A percentile compares a stretch with the other conserved stretches of the same genome.
Evolutionary conservation across 1,140 invertebrate genomes (phyloP).

Genomic region (Drosophila persimilis): DNA sequence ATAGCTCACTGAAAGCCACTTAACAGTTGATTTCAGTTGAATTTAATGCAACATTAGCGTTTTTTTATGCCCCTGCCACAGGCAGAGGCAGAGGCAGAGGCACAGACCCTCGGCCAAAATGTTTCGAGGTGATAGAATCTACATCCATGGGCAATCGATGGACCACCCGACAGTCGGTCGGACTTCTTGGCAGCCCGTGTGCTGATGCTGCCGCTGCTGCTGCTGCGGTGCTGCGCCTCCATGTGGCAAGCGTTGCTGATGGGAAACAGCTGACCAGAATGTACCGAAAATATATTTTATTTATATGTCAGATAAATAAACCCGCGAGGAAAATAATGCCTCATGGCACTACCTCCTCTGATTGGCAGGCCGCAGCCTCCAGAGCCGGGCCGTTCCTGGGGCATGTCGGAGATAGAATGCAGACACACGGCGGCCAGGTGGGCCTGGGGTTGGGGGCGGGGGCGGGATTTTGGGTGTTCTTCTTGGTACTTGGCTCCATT

Average conservation of each 20-base stretch:
- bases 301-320: slow-evolving; percentile 76
- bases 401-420: slow-evolving; percentile 24
- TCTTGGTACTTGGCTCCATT: neutral
- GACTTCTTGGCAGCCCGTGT: neutral
- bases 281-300: slow-evolving; percentile 78
- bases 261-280: slow-evolving; percentile 74
- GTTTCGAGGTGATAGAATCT: slow-evolving; percentile 61
- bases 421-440: slow-evolving; percentile 9
- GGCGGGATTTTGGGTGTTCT: slow-evolving; percentile 7
- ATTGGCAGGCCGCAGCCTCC: slow-evolving; percentile 35
- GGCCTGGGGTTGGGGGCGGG: neutral
- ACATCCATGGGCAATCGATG: slow-evolving; percentile 5
- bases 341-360: slow-evolving; percentile 11
- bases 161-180: slow-evolving; percentile 58
- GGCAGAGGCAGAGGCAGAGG: slow-evolving; percentile 6
- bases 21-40: slow-evolving; percentile 80
- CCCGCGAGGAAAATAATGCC: slow-evolving; percentile 30
- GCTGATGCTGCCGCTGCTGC: neutral
- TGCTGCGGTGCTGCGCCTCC: slow-evolving; percentile 22
- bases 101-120: neutral
- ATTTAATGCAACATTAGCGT: slow-evolving; percentile 81
- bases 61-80: slow-evolving; percentile 64
- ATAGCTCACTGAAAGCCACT: slow-evolving; percentile 80
- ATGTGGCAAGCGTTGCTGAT: slow-evolving; percentile 74
- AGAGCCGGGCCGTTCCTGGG: neutral